These are phyloP conservation scores for Drosophila ohnishii DNA, from an alignment of 1,140 invertebrate species.

Conservation along the genomic window DNA sequence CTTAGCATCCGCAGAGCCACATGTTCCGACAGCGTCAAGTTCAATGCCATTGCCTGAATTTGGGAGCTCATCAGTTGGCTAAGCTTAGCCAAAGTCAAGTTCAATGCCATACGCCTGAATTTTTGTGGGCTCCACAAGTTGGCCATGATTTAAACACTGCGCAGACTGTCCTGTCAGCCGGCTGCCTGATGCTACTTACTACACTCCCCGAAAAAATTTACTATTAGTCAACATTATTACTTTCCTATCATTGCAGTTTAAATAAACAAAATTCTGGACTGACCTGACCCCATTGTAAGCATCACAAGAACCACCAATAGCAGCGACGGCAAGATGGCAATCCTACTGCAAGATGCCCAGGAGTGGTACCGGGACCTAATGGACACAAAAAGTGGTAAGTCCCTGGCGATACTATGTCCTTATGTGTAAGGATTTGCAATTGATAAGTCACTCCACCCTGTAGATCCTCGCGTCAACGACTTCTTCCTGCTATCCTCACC, in stretches of 20 bases:
- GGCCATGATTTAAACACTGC: conserved; percentile 22
- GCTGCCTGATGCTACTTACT: background rate
- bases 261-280: conserved; percentile 7
- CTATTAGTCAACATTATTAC: background rate
- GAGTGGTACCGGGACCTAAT: conserved; percentile 91
- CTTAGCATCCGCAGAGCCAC: background rate
- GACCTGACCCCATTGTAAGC: conserved; percentile 12
- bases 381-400: conserved; percentile 91
- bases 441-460: conserved; percentile 70
- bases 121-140: background rate
- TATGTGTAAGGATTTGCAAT: background rate
- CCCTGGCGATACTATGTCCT: background rate
- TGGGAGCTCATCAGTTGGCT: conserved; percentile 13
- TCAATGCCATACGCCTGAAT: conserved; percentile 13
- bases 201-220: conserved; percentile 7
- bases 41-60: conserved; percentile 26
- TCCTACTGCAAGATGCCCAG: conserved; percentile 86
- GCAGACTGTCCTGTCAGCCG: background rate
- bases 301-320: conserved; percentile 14
- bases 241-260: conserved; percentile 8
- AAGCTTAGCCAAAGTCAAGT: background rate
- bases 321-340: conserved; percentile 63
- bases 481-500: conserved; percentile 97
- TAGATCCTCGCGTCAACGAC: conserved; percentile 94
- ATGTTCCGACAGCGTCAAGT: conserved; percentile 1